Evolutionary conservation across 1,140 invertebrate species (phyloP).

Genomic region (Heliconius eleuchia): DNA sequence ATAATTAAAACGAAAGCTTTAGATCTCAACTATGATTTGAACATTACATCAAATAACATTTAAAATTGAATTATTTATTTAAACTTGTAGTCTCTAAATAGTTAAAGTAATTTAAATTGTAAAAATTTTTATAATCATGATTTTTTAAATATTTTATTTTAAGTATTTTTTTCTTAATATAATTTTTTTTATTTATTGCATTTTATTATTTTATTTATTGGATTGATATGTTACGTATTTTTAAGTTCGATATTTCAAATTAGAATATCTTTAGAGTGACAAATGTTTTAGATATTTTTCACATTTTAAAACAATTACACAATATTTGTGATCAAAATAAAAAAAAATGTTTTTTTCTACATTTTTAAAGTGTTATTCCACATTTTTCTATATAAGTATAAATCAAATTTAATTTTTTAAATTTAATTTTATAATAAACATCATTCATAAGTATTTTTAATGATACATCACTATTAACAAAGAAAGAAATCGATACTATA

Average conservation of each 20-base stretch:
- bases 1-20: constrained; percentile 79
- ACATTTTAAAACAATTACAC: too few species aligned
- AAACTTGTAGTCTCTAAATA: background rate
- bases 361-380: too few species aligned
- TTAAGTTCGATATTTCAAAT: background rate
- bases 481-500: background rate
- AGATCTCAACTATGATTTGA: constrained; percentile 74
- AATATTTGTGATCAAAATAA: too few species aligned
- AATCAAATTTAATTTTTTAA: background rate
- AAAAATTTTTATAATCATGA: too few species aligned
- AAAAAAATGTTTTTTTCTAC: too few species aligned
- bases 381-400: too few species aligned
- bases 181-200: background rate
- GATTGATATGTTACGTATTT: background rate
- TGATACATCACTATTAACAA: background rate
- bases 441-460: background rate
- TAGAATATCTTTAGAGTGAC: too few species aligned
- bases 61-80: background rate
- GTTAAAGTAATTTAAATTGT: background rate
- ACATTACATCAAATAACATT: constrained; percentile 14
- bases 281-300: too few species aligned
- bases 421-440: too few species aligned
- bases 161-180: too few species aligned
- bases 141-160: too few species aligned
- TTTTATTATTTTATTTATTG: constrained; percentile 11